Evolutionary conservation across 2,797 vertebrate species (phyloP).

Genomic region (Pantherophis alleghaniensis): DNA sequence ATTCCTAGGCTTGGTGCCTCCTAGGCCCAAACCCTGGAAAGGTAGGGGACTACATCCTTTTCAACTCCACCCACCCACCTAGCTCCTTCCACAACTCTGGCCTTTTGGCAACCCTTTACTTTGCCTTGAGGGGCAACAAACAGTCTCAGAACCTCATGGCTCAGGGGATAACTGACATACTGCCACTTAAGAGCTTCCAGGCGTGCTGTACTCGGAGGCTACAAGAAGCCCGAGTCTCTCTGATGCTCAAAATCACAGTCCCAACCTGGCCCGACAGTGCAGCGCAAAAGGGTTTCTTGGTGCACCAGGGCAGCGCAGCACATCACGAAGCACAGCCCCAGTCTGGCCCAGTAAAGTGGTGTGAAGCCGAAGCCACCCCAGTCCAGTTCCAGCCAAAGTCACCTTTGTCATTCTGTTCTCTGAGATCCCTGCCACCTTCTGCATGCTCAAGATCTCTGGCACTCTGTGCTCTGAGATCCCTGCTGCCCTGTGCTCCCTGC

Average conservation of each 20-base stretch:
- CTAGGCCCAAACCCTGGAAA: background rate
- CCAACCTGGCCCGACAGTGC: background rate
- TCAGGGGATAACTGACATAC: background rate
- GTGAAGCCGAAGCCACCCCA: background rate
- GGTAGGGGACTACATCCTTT: background rate
- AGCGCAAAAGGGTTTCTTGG: background rate
- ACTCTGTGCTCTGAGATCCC: background rate
- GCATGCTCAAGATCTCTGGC: too few relatives aligned
- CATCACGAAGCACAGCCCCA: background rate
- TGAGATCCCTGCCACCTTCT: too few relatives aligned
- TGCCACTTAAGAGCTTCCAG: background rate
- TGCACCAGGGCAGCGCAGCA: background rate
- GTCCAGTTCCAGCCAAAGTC: background rate
- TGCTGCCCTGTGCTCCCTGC: background rate
- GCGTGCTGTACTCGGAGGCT: background rate
- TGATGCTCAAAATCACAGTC: background rate
- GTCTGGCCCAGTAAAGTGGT: background rate
- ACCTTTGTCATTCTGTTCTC: background rate
- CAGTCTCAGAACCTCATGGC: background rate
- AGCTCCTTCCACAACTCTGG: background rate
- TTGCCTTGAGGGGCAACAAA: background rate
- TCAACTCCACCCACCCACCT: background rate
- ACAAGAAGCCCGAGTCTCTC: background rate
- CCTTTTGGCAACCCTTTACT: background rate
- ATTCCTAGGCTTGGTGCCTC: background rate